These are phyloP conservation scores for Dendrolimus pini DNA, from an alignment of 2,888 invertebrate genomes.

Conservation along the genomic window DNA sequence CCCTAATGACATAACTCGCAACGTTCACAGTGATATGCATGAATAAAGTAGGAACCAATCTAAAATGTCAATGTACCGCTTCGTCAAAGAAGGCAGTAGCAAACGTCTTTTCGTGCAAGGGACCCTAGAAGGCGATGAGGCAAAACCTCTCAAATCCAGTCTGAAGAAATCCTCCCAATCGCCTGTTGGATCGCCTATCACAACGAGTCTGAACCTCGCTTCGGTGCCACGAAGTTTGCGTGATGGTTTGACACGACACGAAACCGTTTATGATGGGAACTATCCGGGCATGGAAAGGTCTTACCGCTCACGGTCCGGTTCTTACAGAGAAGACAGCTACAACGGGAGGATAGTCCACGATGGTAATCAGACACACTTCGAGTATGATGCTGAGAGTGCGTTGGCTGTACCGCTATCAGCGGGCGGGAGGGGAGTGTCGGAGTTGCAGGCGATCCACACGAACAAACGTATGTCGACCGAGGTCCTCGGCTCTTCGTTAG, in stretches of 20 bases:
- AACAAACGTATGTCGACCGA: slow-evolving; percentile 90
- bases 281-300: slow-evolving; percentile 63
- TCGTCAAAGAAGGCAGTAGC: slow-evolving; percentile 81
- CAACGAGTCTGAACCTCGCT: slow-evolving; percentile 77
- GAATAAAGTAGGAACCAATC: slow-evolving; percentile 43
- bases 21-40: slow-evolving; percentile 52
- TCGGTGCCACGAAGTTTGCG: slow-evolving; percentile 72
- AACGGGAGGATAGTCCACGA: slow-evolving; percentile 66
- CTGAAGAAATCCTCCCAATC: slow-evolving; percentile 65
- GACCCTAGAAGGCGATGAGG: slow-evolving; percentile 79
- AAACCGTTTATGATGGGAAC: slow-evolving; percentile 68
- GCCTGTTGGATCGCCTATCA: slow-evolving; percentile 78
- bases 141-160: slow-evolving; percentile 70
- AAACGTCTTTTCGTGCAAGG: slow-evolving; percentile 87
- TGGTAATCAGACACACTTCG: slow-evolving; percentile 70
- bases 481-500: slow-evolving; percentile 89
- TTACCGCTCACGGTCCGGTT: slow-evolving; percentile 57
- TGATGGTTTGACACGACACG: slow-evolving; percentile 69
- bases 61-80: slow-evolving; percentile 85
- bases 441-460: slow-evolving; percentile 86
- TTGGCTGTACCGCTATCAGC: slow-evolving; percentile 61
- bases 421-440: slow-evolving; percentile 66
- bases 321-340: slow-evolving; percentile 62
- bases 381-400: slow-evolving; percentile 64
- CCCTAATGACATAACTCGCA: slow-evolving; percentile 44